Base-by-base conservation (phyloP, 2,888 invertebrate genomes). In the Linnaemya tessellans region DNA sequence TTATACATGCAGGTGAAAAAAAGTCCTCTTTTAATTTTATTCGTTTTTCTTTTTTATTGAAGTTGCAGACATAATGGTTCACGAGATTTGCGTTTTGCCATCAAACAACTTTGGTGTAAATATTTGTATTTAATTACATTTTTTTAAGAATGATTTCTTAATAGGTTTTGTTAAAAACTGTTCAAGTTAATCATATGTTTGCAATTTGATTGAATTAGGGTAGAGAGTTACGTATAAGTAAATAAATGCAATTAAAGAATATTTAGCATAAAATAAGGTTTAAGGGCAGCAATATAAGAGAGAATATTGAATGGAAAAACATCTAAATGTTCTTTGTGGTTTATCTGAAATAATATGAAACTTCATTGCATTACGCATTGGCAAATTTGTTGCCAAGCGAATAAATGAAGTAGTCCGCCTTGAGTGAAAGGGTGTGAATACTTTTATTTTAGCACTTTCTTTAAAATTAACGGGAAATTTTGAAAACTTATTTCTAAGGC, bases 1-100 rank as follows among this genome's bases (percentile, higher is more conserved):
- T 80, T 62, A 80, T 78, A 78, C 68, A 84, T 84, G 73, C 84
- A 35, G 8, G 51, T 41, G 13, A 30, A 11, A 65, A 11, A 65
- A 71, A 51, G 30, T 30, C 30, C 38, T 22, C 13, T 64, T 65
- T 58, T 58, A 15, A 10, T 22, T 46, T 67, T 20, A 5, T 15
- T 70, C 11, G 7, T n/a, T 20, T 65, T 58, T 70, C 18, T 35
- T 38, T 51, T 38, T 67, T 65, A 73, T 78, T 73, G 51, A 68
- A 65, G 18, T 0, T 43, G n/a, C 60, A 51, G 58, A 68, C 43
- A 67, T 35, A 51, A 58, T 56, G 15, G 11, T 18, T 51, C 46
- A 13, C 38, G 9, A 22, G 8, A 30, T 1, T 20, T 20, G 3
- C 5, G 3, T 38, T 38, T 60, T 18, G n/a, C 8, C n/a, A 10